A percentile compares a stretch with the other conserved stretches of the same genome.
phyloP scores from a whole-genome alignment of 2,797 vertebrate genomes.

The Pseudocheirus occidentalis region DNA sequence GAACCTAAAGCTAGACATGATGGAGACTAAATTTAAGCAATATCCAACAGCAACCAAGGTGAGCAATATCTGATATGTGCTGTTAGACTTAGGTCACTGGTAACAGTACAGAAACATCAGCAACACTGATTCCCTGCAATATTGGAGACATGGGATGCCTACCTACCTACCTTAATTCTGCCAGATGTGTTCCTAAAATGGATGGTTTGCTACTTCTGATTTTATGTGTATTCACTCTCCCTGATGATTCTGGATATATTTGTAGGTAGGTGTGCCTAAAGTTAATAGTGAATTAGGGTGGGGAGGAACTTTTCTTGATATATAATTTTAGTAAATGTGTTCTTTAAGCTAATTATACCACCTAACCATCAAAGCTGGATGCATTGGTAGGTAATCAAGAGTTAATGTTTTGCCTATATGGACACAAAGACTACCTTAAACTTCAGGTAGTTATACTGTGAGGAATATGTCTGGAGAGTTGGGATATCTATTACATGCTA shows the following conservation, averaged over 20 bases:
- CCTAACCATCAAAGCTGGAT: background rate
- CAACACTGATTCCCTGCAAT: background rate
- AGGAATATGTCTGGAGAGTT: background rate
- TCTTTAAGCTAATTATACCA: background rate
- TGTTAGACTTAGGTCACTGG: background rate
- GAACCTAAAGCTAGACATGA: background rate
- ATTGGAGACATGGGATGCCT: background rate
- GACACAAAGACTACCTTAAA: background rate
- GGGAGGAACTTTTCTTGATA: background rate
- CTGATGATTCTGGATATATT: background rate
- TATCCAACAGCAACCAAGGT: background rate
- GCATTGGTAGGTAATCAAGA: background rate
- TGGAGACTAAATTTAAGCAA: background rate
- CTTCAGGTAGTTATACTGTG: background rate
- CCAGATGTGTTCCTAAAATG: background rate
- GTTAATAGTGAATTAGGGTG: background rate
- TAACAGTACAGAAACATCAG: background rate
- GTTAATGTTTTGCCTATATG: background rate
- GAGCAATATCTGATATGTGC: background rate
- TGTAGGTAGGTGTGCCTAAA: background rate
- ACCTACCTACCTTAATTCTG: background rate
- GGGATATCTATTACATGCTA: background rate
- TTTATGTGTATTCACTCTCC: background rate
- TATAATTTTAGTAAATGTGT: background rate
- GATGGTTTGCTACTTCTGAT: background rate